Percentiles rank a stretch among this genome's conserved stretches.
phyloP scores from a whole-genome alignment of 1,140 invertebrate species.

The Vanessa atalanta region DNA sequence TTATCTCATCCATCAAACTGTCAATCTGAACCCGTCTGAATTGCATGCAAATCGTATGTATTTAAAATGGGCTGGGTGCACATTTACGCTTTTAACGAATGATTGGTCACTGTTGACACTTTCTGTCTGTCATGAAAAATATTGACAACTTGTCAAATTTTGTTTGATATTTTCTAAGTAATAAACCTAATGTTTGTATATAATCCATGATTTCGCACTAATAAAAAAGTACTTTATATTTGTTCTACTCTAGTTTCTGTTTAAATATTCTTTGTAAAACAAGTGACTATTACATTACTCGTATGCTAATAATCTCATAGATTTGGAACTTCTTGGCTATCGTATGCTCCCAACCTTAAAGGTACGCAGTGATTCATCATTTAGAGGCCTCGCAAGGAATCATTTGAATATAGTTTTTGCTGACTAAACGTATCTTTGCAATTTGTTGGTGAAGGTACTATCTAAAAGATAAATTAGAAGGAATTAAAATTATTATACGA shows the following conservation, averaged over 20 bases:
- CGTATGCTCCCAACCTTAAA: slow-evolving; percentile 5
- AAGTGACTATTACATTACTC: background rate
- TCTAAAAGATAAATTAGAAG: background rate
- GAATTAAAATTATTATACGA: background rate
- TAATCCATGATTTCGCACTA: too few relatives aligned
- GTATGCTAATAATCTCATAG: background rate
- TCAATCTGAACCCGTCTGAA: slow-evolving; percentile 29
- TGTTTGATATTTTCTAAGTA: too few relatives aligned
- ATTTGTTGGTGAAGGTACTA: background rate
- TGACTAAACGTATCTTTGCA: slow-evolving; percentile 10
- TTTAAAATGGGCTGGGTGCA: slow-evolving; percentile 19
- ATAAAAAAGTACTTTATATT: too few relatives aligned
- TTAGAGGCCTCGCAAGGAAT: slow-evolving; percentile 11
- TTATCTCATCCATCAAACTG: slow-evolving; percentile 39
- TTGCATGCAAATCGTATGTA: slow-evolving; percentile 19
- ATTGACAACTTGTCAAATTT: too few relatives aligned
- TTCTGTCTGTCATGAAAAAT: too few relatives aligned
- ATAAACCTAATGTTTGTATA: too few relatives aligned
- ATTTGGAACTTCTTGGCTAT: background rate
- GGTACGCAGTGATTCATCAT: slow-evolving; percentile 19
- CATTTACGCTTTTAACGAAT: slow-evolving; percentile 10
- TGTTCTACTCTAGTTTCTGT: too few relatives aligned
- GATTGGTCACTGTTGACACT: background rate
- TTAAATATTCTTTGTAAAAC: background rate
- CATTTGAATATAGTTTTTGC: slow-evolving; percentile 26